Evolutionary conservation across 1,140 invertebrate genomes (phyloP), one percentile per base, ranked within the genome.

Genomic region (Drosophila tropicalis): DNA sequence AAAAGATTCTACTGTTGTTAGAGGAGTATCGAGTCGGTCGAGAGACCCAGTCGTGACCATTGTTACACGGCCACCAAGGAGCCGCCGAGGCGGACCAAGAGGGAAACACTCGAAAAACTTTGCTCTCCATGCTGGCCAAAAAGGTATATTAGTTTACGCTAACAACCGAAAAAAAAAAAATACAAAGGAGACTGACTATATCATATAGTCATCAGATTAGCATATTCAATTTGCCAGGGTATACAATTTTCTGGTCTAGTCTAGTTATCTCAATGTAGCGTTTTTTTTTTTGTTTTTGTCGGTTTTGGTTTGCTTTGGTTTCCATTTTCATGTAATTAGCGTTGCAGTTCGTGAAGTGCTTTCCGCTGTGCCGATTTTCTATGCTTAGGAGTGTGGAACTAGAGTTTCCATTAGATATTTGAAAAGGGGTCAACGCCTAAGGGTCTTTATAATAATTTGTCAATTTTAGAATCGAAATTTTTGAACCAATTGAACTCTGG

Each of bases 291-390:
- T 15, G 15, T 55, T 17, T 61, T 15, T 15, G 41, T 25, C 22
- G 22, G 22, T 47, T 73, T 62, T 62, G 15, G 67, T 62, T 62
- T 57, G 55, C 55, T 74, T 65, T 72, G 61, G 79, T 76, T 84
- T 66, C 70, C 67, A 79, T 71, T 86, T 82, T 87, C 80, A 70
- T 89, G 83, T 87, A 87, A 87, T 87, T 87, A 87, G 84, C 84
- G 76, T 87, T 67, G 84, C 84, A 83, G 64, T 89, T 87, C 83
- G 83, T 87, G 83, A 83, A 89, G 80, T 87, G 60, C 65, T 79
- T 79, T 74, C 64, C 61, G 70, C 76, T 73, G 65, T 29, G 61
- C 63, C 72, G 80, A 85, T 76, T 77, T 64, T 17, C 72, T 62
- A 76, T 56, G 76, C 72, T 67, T 76, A 61, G 17, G 7, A 15